Percentiles rank a stretch among this genome's conserved stretches.
phyloP scores from a whole-genome alignment of 1,140 invertebrate genomes.

The Drosophila sechellia region DNA sequence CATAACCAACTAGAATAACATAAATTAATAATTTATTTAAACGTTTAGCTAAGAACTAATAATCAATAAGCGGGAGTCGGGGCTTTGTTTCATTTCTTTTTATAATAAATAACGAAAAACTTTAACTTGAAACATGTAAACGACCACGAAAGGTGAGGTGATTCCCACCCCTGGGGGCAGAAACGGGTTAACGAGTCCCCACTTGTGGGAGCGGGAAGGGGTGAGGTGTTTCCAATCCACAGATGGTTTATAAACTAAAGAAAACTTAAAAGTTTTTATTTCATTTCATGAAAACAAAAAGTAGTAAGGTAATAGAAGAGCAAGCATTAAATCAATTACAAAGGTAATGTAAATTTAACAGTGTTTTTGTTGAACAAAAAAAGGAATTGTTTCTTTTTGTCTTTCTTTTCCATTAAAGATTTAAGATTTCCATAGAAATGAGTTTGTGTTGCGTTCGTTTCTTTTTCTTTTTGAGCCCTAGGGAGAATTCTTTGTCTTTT shows the following conservation, averaged over 20 bases:
- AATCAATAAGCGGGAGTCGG: constrained; percentile 62
- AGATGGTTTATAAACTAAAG: constrained; percentile 58
- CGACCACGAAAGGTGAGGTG: constrained; percentile 12
- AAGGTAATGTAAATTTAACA: constrained; percentile 47
- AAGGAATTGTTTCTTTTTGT: constrained; percentile 52
- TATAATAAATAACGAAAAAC: constrained; percentile 82
- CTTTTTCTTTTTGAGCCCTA: constrained; percentile 67
- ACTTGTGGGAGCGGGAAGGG: not conserved
- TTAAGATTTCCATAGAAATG: constrained; percentile 27
- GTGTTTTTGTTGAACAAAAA: constrained; percentile 78
- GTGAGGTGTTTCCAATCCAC: constrained; percentile 39
- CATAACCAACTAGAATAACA: constrained; percentile 73
- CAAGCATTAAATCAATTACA: constrained; percentile 27
- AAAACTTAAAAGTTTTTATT: constrained; percentile 76
- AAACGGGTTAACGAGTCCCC: constrained; percentile 8
- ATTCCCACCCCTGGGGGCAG: constrained; percentile 10
- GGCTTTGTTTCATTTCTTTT: constrained; percentile 27
- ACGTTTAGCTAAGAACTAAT: constrained; percentile 74
- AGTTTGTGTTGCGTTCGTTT: constrained; percentile 13
- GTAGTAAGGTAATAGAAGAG: constrained; percentile 20
- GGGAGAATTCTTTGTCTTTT: constrained; percentile 84
- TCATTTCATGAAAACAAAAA: constrained; percentile 80
- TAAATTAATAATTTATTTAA: constrained; percentile 84
- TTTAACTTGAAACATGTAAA: constrained; percentile 76
- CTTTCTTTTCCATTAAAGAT: constrained; percentile 11